Percentiles rank a stretch among this genome's conserved stretches.
phyloP scores from a whole-genome alignment of 2,797 vertebrate species.

The Sebastes cheni region DNA sequence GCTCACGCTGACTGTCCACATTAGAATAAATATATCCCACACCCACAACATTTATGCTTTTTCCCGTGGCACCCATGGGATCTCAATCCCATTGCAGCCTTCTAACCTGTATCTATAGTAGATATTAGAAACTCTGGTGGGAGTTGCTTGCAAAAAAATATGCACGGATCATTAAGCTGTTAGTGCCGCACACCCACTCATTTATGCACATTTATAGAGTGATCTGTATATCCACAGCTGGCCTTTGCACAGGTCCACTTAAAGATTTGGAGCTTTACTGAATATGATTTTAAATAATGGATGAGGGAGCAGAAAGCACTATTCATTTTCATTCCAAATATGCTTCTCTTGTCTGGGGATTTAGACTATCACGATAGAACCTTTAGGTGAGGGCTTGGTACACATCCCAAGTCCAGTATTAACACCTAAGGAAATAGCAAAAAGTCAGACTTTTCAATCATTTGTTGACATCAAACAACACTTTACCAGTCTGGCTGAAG shows the following conservation, averaged over 20 bases:
- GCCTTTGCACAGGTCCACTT: constrained; percentile 13
- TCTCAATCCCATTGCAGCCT: background rate
- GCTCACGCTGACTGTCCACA: constrained; percentile 3
- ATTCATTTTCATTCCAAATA: constrained; percentile 17
- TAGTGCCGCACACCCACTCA: constrained; percentile 15
- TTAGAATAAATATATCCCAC: constrained; percentile 9
- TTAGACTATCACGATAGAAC: background rate
- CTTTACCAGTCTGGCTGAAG: constrained; percentile 24
- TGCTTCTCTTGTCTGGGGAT: background rate
- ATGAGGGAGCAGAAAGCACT: background rate
- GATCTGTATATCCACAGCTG: constrained; percentile 9
- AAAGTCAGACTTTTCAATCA: constrained; percentile 40
- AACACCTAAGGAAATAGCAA: constrained; percentile 8
- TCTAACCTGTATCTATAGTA: background rate
- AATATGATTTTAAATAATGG: background rate
- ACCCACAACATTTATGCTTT: background rate
- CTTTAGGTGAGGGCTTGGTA: background rate
- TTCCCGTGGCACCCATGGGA: background rate
- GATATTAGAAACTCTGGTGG: background rate
- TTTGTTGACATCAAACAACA: constrained; percentile 57
- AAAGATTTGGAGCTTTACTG: background rate
- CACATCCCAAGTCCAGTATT: background rate
- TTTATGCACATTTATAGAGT: constrained; percentile 22
- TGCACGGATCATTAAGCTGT: constrained; percentile 14
- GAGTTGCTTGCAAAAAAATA: constrained; percentile 3